These are phyloP conservation scores for Neoarius graeffei DNA, from an alignment of 2,113 vertebrate species.

Conservation along the genomic window DNA sequence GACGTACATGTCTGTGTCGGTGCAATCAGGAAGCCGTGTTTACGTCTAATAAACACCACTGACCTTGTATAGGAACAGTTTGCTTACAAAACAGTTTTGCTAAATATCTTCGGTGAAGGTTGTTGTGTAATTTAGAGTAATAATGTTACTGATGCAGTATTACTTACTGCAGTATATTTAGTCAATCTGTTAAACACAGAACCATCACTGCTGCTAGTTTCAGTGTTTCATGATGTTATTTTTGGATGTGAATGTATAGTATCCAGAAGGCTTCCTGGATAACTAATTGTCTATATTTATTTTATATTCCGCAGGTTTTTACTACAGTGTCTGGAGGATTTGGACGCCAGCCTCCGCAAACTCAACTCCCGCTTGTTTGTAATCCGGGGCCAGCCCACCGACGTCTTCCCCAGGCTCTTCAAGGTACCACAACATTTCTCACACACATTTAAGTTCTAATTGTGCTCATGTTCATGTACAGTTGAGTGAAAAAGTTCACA, in stretches of 20 bases:
- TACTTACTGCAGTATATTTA: background rate
- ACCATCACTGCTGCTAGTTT: background rate
- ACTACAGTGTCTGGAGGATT: slow-evolving; percentile 93
- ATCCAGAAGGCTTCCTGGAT: background rate
- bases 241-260: background rate
- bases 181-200: background rate
- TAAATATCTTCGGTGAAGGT: background rate
- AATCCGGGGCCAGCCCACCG: slow-evolving; percentile 95
- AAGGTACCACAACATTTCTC: slow-evolving; percentile 76
- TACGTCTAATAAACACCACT: background rate
- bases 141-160: background rate
- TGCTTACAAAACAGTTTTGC: background rate
- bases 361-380: slow-evolving; percentile 95
- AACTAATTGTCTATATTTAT: background rate
- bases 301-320: slow-evolving; percentile 79
- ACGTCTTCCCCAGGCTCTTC: slow-evolving; percentile 96
- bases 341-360: slow-evolving; percentile 92
- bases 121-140: background rate
- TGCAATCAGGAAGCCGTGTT: background rate
- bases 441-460: background rate
- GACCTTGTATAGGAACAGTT: background rate
- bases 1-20: too few species aligned
- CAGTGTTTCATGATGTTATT: background rate
- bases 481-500: too few species aligned
- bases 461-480: background rate